Evolutionary conservation across 2,888 invertebrate genomes (phyloP).

Genomic region (Xylota sylvarum): DNA sequence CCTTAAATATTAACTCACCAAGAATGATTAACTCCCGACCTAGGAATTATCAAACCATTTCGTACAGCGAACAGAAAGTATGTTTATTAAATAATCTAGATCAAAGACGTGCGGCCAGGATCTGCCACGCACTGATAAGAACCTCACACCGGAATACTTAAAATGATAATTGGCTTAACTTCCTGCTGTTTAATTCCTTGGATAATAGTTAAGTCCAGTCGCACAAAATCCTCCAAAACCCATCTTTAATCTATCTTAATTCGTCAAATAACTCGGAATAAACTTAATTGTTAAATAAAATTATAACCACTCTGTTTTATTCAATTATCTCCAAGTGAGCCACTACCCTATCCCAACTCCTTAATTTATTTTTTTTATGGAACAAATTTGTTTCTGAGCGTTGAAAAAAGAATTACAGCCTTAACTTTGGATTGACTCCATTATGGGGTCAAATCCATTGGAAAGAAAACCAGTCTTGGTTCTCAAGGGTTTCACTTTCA

Average conservation of each 20-base stretch:
- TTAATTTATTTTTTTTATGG: constrained; percentile 45
- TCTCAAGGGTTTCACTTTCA: constrained; percentile 66
- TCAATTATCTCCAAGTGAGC: constrained; percentile 63
- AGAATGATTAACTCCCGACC: not conserved
- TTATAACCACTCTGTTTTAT: constrained; percentile 59
- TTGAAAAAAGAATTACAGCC: constrained; percentile 55
- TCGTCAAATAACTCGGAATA: constrained; percentile 63
- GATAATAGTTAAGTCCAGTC: constrained; percentile 18
- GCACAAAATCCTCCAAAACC: constrained; percentile 17
- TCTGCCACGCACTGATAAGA: constrained; percentile 58
- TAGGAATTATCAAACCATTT: not conserved
- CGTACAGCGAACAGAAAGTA: not conserved
- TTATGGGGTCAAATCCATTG: constrained; percentile 59
- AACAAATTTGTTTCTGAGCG: constrained; percentile 60
- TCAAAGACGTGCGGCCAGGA: not conserved
- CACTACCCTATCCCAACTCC: constrained; percentile 31
- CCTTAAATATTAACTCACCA: not conserved
- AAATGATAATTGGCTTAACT: constrained; percentile 46
- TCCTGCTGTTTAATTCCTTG: constrained; percentile 16
- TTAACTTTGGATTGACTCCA: constrained; percentile 39
- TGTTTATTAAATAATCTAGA: constrained; percentile 10
- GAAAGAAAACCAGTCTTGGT: constrained; percentile 29
- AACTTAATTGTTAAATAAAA: constrained; percentile 73
- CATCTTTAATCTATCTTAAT: constrained; percentile 61
- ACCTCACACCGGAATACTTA: constrained; percentile 15